Evolutionary conservation across 2,888 invertebrate species (phyloP).

Genomic region (Hofmannophila pseudospretella): DNA sequence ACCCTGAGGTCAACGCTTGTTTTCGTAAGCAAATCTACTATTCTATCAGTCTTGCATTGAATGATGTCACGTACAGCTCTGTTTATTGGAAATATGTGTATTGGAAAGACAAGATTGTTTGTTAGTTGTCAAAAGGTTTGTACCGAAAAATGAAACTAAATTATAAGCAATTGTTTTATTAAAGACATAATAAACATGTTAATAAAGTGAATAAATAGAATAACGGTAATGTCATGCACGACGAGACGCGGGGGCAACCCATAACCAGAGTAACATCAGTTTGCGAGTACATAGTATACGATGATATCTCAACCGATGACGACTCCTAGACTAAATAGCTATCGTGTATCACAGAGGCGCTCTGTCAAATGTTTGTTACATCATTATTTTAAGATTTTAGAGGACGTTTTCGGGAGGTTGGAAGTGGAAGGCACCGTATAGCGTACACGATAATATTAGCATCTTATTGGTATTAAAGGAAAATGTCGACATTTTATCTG

Average conservation of each 20-base stretch:
- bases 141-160: conserved; percentile 32
- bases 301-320: conserved; percentile 37
- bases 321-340: conserved; percentile 51
- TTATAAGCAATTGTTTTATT: conserved; percentile 74
- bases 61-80: no score
- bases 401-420: no score
- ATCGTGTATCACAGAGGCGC: conserved; percentile 69
- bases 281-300: conserved; percentile 34
- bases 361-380: conserved; percentile 43
- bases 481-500: no score
- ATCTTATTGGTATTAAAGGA: no score
- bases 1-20: conserved; percentile 35
- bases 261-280: conserved; percentile 42
- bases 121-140: no score
- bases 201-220: conserved; percentile 75
- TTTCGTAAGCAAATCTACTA: no score
- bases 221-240: conserved; percentile 46
- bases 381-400: conserved; percentile 26
- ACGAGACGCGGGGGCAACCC: conserved; percentile 51
- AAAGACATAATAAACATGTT: conserved; percentile 77
- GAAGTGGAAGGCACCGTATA: no score
- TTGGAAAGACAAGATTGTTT: no score
- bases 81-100: no score
- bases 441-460: no score
- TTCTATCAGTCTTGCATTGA: no score